Evolutionary conservation across 2,797 vertebrate species (phyloP).

Genomic region (Sebastes kiyomatsui): DNA sequence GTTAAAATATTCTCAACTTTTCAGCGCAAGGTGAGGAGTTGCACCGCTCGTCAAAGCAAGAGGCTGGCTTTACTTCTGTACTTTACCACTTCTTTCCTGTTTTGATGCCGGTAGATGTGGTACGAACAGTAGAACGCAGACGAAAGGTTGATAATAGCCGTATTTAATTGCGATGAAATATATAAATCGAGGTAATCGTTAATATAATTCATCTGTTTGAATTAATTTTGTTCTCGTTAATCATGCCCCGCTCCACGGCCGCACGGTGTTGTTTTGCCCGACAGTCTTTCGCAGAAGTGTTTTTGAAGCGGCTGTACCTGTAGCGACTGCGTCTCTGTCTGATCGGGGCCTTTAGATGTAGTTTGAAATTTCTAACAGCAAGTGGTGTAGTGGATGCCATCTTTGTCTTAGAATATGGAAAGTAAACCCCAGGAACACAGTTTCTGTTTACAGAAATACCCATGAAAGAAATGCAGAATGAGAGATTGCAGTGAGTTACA

Average conservation of each 20-base stretch:
- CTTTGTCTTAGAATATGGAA: neutral
- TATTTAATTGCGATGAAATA: neutral
- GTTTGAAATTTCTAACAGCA: neutral
- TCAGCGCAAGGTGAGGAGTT: neutral
- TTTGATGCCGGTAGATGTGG: too few relatives aligned
- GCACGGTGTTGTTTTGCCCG: neutral
- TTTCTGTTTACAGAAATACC: neutral
- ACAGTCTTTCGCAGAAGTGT: neutral
- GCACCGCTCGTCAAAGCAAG: neutral
- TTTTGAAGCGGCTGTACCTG: neutral
- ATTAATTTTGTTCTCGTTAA: neutral
- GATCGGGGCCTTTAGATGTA: neutral
- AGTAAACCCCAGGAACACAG: too few relatives aligned
- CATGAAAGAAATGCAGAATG: neutral
- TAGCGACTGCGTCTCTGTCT: neutral
- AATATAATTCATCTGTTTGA: neutral
- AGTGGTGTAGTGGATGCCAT: neutral
- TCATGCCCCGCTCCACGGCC: neutral
- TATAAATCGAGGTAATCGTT: neutral
- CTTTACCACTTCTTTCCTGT: too few relatives aligned
- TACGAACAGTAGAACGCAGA: too few relatives aligned
- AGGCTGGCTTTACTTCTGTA: neutral
- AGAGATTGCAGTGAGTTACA: neutral
- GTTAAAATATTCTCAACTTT: neutral
- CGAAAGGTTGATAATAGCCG: neutral